Conservation (phyloP, 1,140 invertebrate species). For the Trichogramma pretiosum region DNA sequence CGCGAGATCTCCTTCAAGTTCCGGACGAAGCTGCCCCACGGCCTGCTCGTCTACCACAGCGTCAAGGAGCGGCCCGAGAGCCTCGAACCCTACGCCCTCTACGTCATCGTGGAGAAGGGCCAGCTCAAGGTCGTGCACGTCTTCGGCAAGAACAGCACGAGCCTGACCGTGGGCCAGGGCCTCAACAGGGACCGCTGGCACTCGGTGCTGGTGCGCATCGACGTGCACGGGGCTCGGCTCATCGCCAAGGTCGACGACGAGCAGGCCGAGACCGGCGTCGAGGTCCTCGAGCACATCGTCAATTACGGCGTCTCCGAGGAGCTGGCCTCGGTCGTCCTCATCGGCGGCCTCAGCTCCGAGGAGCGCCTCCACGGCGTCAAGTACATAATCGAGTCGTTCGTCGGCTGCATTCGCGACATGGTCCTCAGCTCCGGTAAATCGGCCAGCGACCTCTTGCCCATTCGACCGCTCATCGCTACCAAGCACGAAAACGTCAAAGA, state of each 20-base stretch:
- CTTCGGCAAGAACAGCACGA: slow-evolving; percentile 75
- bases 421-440: slow-evolving; percentile 73
- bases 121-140: slow-evolving; percentile 84
- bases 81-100: slow-evolving; percentile 72
- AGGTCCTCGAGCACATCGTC: slow-evolving; percentile 68
- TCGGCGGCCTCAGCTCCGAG: slow-evolving; percentile 79
- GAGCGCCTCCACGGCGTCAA: slow-evolving; percentile 78
- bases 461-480: slow-evolving; percentile 69
- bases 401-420: slow-evolving; percentile 82
- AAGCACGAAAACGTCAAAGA: slow-evolving; percentile 81
- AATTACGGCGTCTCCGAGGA: slow-evolving; percentile 78
- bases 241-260: slow-evolving; percentile 75
- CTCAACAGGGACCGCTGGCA: slow-evolving; percentile 86
- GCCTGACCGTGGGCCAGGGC: slow-evolving; percentile 76
- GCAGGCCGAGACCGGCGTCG: slow-evolving; percentile 66
- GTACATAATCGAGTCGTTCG: slow-evolving; percentile 85
- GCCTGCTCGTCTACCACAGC: slow-evolving; percentile 78
- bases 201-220: slow-evolving; percentile 71
- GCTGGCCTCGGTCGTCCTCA: slow-evolving; percentile 75
- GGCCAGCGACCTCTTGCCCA: slow-evolving; percentile 67
- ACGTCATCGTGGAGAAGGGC: slow-evolving; percentile 82
- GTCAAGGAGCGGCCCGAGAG: slow-evolving; percentile 70
- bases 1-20: slow-evolving; percentile 82
- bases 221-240: slow-evolving; percentile 70
- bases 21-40: slow-evolving; percentile 75